Evolutionary conservation across 2,888 invertebrate genomes (phyloP), one percentile per base, ranked within the genome.

Genomic region (Nemoura dubitans): DNA sequence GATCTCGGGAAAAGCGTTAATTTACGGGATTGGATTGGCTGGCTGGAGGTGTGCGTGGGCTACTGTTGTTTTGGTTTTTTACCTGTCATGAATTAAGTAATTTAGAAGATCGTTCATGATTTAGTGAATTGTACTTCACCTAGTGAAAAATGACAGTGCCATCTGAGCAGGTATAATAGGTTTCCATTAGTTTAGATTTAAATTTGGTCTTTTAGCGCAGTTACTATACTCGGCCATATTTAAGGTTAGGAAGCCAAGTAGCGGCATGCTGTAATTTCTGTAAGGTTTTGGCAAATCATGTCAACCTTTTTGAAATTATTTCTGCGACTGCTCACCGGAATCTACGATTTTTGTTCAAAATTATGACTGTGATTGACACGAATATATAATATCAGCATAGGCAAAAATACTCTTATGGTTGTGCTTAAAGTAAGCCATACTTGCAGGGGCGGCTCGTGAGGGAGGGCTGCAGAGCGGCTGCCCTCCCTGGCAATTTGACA

Each of bases 1-100:
- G 89, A 90, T 90, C 90, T 90, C 89, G 89, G 89, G 89, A 89
- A 89, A 88, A 88, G 87, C 87, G 87, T 85, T 86, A 87, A 83
- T 81, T 83, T 87, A 81, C 42, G 42, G 84, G 87, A 87, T 86
- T 81, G 26, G n/a, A 26, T 28, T 78, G 27, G 78, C 10, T 7
- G 14, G 25, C 76, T 76, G 76, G 81, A 81, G 87, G 85, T 83
- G 86, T 86, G 83, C 76, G 86, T 80, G 29, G 81, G 27, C 59
- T 7, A 36, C 14, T 86, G 59, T 76, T 25, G 76, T 76, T 3
- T 76, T 78, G 78, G 3, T 27, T 78, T 78, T 3, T 78, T 78
- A 27, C 28, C 7, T 27, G 27, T 28, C 5, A 78, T 3, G 25
- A 28, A 26, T 14, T 78, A n/a, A 27, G 78, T 21, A 78, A 28